Evolutionary conservation across 1,140 invertebrate genomes (phyloP).

Genomic region (Heliconius melpomene): DNA sequence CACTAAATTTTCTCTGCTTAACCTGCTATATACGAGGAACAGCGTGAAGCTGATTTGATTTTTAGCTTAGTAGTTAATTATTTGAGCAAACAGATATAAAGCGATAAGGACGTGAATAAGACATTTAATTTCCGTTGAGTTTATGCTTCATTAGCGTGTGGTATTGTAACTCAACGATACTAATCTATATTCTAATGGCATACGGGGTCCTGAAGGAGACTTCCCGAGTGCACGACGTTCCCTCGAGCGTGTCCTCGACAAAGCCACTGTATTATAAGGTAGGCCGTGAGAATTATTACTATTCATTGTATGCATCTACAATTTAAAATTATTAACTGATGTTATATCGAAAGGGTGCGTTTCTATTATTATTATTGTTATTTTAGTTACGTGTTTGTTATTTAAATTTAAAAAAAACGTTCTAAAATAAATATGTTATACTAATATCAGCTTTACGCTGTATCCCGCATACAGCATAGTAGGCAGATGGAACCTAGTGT

Average conservation of each 20-base stretch:
- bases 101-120: constrained; percentile 35
- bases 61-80: background rate
- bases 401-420: background rate
- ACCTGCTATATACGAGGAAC: too few species aligned
- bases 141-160: constrained; percentile 50
- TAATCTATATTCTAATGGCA: constrained; percentile 74
- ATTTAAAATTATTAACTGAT: constrained; percentile 43
- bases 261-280: constrained; percentile 65
- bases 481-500: too few species aligned
- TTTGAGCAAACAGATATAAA: constrained; percentile 36
- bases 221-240: constrained; percentile 54
- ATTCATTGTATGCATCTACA: constrained; percentile 51
- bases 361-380: background rate
- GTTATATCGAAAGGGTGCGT: constrained; percentile 18
- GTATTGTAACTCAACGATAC: constrained; percentile 49
- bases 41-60: too few species aligned
- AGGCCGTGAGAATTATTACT: constrained; percentile 62
- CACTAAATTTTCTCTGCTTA: too few species aligned
- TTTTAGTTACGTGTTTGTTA: background rate
- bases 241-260: constrained; percentile 63
- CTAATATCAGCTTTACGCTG: too few species aligned
- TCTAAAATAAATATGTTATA: background rate
- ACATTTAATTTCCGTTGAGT: constrained; percentile 45
- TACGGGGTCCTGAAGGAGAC: constrained; percentile 59
- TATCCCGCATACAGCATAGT: too few species aligned